Evolutionary conservation across 64 coral and sea anemone species (phyloP).

Genomic region (Actinia tenebrosa): DNA sequence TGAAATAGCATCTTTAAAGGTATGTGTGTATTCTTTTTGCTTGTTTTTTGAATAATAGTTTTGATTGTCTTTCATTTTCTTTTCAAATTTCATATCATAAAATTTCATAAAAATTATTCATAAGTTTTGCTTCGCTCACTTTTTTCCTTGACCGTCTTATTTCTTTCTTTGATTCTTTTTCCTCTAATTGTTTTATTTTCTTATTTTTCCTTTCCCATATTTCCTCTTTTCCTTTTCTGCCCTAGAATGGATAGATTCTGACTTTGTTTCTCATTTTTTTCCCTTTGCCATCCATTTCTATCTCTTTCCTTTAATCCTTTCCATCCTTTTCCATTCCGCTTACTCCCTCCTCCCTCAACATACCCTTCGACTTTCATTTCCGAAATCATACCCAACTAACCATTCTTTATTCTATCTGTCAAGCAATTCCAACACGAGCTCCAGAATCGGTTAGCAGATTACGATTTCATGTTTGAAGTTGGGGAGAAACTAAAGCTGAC

Average conservation of each 20-base stretch:
- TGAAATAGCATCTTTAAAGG: conserved; percentile 62
- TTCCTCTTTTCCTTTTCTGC: too few species aligned
- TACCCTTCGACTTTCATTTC: neutral
- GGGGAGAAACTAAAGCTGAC: conserved; percentile 72
- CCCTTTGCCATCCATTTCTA: neutral
- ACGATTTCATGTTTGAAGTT: conserved; percentile 74
- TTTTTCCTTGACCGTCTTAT: too few species aligned
- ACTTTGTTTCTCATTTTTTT: neutral
- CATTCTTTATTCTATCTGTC: neutral
- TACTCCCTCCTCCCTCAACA: neutral
- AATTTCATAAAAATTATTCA: too few species aligned
- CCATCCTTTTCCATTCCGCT: neutral
- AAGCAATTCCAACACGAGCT: conserved; percentile 77
- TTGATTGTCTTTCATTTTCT: neutral
- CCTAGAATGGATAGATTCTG: neutral
- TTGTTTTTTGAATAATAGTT: neutral
- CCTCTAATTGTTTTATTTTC: too few species aligned
- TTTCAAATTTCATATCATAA: neutral
- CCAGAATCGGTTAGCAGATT: conserved; percentile 43
- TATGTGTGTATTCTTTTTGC: neutral
- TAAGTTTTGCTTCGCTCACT: neutral
- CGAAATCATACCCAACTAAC: neutral
- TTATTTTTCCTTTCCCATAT: too few species aligned
- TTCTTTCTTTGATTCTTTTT: too few species aligned
- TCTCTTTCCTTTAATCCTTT: neutral